Evolutionary conservation across 92 coral and sea anemone genomes (phyloP).

Genomic region (Anthopleura xanthogrammica): DNA sequence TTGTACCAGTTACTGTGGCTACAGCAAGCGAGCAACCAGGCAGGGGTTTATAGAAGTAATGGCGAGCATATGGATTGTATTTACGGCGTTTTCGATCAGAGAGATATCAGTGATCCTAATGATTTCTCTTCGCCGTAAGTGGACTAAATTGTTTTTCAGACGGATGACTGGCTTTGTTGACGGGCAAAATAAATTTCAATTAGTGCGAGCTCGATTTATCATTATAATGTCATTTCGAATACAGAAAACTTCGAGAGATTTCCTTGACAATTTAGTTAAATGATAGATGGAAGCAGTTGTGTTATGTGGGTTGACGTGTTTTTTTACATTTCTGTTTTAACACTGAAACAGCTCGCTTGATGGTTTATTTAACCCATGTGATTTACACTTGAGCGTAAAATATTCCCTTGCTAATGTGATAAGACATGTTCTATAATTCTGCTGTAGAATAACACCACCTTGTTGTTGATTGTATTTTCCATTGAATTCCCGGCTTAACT

Average conservation of each 20-base stretch:
- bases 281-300: not conserved
- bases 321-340: not conserved
- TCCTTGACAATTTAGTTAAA: not conserved
- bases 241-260: constrained; percentile 2
- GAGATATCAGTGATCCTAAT: not conserved
- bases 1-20: constrained; percentile 13
- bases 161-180: constrained; percentile 16
- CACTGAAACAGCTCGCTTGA: not conserved
- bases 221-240: constrained; percentile 10
- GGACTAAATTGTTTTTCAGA: constrained; percentile 4
- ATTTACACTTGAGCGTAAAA: not conserved
- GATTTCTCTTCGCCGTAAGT: constrained; percentile 1
- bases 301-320: not conserved
- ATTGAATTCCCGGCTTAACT: not conserved
- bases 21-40: constrained; percentile 9
- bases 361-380: not conserved
- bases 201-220: constrained; percentile 4
- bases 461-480: not conserved
- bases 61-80: not conserved
- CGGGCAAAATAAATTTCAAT: constrained; percentile 18
- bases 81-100: not conserved
- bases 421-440: not conserved
- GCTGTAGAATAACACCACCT: not conserved
- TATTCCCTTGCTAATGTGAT: not conserved
- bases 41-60: not conserved